phyloP scores from a whole-genome alignment of 2,797 vertebrate genomes.

The Enteromius fasciolatus region DNA sequence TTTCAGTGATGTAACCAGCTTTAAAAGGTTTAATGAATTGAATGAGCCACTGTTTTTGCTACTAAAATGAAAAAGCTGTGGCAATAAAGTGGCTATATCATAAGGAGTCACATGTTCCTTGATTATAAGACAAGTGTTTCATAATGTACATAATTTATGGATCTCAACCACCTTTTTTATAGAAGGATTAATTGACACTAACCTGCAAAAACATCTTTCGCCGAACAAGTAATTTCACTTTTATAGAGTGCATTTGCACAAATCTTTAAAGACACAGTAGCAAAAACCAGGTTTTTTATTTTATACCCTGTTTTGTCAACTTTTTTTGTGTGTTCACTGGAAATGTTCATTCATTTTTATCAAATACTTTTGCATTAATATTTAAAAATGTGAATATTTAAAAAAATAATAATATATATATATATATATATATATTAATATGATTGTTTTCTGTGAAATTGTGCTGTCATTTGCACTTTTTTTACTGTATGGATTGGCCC shows the following conservation, averaged over 20 bases:
- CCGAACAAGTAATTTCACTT: neutral
- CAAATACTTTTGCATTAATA: neutral
- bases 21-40: neutral
- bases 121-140: neutral
- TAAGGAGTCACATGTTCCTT: neutral
- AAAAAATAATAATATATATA: neutral
- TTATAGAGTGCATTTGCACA: neutral
- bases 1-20: neutral
- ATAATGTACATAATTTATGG: neutral
- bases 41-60: neutral
- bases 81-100: neutral
- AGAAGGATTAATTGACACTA: neutral
- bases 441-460: neutral
- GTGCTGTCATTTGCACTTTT: neutral
- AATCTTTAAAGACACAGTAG: neutral
- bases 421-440: too few species aligned
- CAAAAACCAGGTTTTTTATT: neutral
- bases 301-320: neutral
- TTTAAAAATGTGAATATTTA: neutral
- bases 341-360: neutral
- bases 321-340: neutral
- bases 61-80: neutral
- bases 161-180: slow-evolving; percentile 1
- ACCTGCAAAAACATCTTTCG: neutral
- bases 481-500: neutral